Conservation (phyloP, 2,797 vertebrate genomes). For the Sebastes aleutianus region DNA sequence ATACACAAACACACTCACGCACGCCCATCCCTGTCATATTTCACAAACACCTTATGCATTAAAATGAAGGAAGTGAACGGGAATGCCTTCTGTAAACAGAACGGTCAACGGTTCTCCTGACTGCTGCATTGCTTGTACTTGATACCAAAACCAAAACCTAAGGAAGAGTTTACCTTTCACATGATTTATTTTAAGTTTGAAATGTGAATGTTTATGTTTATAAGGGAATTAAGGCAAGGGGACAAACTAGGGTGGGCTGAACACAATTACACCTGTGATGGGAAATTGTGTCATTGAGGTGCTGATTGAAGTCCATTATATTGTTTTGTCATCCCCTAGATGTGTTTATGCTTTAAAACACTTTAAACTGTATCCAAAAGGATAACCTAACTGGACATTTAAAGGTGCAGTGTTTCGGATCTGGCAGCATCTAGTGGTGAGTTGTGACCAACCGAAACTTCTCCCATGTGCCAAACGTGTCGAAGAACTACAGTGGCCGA, state of each 20-base stretch:
- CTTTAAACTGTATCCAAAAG: background rate
- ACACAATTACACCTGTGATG: background rate
- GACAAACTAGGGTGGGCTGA: background rate
- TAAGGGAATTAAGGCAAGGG: background rate
- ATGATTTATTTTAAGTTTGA: background rate
- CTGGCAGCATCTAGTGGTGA: too few relatives aligned
- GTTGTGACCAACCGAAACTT: too few relatives aligned
- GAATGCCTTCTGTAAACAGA: conserved; percentile 58
- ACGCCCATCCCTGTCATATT: conserved; percentile 65
- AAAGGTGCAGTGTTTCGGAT: background rate
- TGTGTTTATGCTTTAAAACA: background rate
- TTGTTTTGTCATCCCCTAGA: background rate
- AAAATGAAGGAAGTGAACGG: conserved; percentile 59
- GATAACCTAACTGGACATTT: background rate
- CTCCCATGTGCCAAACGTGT: too few relatives aligned
- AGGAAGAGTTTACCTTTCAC: background rate
- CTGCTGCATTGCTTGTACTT: conserved; percentile 10
- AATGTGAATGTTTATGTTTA: background rate
- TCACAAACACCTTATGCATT: conserved; percentile 64
- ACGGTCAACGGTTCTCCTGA: background rate
- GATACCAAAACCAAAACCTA: background rate
- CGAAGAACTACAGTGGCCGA: too few relatives aligned
- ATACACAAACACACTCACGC: conserved; percentile 63
- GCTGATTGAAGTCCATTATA: background rate
- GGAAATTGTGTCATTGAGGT: background rate